Base-by-base conservation (phyloP, 2,888 invertebrate species). In the Lepidochitona cinerea region DNA sequence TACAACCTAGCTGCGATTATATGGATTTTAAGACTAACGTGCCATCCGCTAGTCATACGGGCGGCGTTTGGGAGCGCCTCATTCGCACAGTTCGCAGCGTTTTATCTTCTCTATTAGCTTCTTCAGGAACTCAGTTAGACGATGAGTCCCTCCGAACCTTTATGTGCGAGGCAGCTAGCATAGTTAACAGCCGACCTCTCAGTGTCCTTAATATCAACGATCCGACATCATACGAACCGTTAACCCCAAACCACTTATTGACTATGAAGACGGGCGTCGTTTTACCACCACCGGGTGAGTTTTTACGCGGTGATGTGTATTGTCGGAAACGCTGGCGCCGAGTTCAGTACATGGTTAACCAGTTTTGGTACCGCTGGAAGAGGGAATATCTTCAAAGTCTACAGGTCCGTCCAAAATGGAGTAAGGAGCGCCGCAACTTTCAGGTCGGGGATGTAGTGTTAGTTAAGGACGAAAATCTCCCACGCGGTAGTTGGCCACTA, bases 1-100 rank as follows among this genome's bases (percentile, higher is more conserved):
- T 74, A 5, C 23, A 67, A 9, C 33, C 75, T 33, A 68, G 67
- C n/a, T 75, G 74, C 66, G 73, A 75, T 35, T 71, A 68, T 52
- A 53, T 79, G 18, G 23, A 59, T 23, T 82, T 79, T 53, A 78
- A 78, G 33, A 75, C 76, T 68, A 84, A 81, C 72, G 78, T 79
- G 14, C 82, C 84, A 5, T 65, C 65, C 35, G 78, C 84, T 1
- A 80, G 79, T 49, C 83, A 84, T 69, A 79, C 80, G 76, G 82
- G 81, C 26, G 83, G 82, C 9, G 75, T 80, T 4, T 84, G 82
- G 83, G 85, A 85, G 65, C 23, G 83, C 14, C 81, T 80, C 59
- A 83, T 84, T 32, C 66, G 81, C n/a, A 73, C 79, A 26, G 74
- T 82, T 1, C 67, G 80, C 29, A 78, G 71, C 72, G 77, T 81